Conservation (phyloP, 2,888 invertebrate species). For the Drosophila antonietae region DNA sequence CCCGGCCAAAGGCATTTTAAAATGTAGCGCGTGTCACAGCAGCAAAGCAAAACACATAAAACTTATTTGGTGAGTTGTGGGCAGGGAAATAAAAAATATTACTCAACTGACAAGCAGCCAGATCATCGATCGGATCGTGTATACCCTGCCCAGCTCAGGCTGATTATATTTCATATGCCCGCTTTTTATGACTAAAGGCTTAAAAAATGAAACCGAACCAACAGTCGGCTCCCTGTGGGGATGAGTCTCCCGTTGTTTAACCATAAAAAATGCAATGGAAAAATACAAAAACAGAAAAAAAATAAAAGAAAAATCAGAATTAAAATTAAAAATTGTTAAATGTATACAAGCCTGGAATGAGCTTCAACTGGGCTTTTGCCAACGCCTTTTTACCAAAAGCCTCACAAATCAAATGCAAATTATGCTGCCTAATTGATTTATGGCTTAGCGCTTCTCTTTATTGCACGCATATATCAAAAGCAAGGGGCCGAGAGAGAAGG, state of each 20-base stretch:
- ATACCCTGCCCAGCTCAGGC: conserved; percentile 38
- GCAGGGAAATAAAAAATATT: conserved; percentile 32
- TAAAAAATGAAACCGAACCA: conserved; percentile 47
- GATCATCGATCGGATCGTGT: conserved; percentile 53
- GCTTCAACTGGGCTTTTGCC: conserved; percentile 22
- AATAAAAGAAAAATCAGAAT: neutral
- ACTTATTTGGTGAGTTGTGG: conserved; percentile 27
- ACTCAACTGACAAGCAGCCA: conserved; percentile 26
- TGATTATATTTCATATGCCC: conserved; percentile 63
- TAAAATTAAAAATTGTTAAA: conserved; percentile 29
- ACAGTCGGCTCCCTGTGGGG: conserved; percentile 58
- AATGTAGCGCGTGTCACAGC: conserved; percentile 76
- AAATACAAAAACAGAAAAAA: conserved; percentile 15
- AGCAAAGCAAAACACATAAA: conserved; percentile 37
- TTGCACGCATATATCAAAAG: conserved; percentile 57
- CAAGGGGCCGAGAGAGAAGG: neutral
- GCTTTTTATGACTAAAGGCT: conserved; percentile 66
- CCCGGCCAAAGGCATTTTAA: conserved; percentile 41
- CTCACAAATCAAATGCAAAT: conserved; percentile 80
- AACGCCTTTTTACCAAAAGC: conserved; percentile 39
- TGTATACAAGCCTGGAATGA: conserved; percentile 48
- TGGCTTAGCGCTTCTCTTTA: conserved; percentile 60
- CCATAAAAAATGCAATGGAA: conserved; percentile 64
- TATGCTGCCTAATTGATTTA: conserved; percentile 78
- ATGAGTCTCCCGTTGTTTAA: conserved; percentile 46